Percentiles rank a stretch among this genome's conserved stretches.
Conservation (phyloP, 2,797 vertebrate genomes). For the Myotis pilosus region DNA sequence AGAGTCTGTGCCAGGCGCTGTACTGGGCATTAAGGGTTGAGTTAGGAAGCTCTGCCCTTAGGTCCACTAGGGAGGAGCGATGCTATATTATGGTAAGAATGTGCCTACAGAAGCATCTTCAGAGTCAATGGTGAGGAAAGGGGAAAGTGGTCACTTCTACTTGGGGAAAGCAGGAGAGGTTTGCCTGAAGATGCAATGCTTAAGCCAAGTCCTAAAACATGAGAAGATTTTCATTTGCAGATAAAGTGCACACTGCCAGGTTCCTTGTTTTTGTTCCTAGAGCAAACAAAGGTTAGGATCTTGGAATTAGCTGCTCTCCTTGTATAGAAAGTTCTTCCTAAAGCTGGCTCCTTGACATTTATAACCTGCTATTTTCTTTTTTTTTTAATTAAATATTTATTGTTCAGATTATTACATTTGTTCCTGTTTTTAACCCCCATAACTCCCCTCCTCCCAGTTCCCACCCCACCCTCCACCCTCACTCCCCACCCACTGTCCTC, state of each 20-base stretch:
- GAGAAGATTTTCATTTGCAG: constrained; percentile 27
- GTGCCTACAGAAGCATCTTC: not conserved
- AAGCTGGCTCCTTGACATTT: not conserved
- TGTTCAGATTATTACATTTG: too few relatives aligned
- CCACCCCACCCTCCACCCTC: too few relatives aligned
- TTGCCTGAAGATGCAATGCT: not conserved
- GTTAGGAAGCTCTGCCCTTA: not conserved
- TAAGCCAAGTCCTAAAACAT: not conserved
- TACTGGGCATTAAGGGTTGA: not conserved
- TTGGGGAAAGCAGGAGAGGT: not conserved
- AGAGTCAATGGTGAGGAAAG: not conserved
- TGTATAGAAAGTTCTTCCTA: constrained; percentile 16
- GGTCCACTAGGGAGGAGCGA: not conserved
- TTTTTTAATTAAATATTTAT: too few relatives aligned
- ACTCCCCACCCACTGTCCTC: too few relatives aligned
- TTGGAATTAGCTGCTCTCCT: not conserved
- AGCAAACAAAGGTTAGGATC: not conserved
- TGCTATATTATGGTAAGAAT: not conserved
- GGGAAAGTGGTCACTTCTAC: not conserved
- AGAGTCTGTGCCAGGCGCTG: not conserved
- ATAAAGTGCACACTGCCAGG: not conserved
- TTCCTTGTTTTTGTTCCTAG: not conserved
- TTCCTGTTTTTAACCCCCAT: too few relatives aligned
- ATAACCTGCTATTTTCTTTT: not conserved
- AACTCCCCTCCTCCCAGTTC: too few relatives aligned